Conservation (phyloP, 2,888 invertebrate genomes). For the Scaptomyza tumidula region DNA sequence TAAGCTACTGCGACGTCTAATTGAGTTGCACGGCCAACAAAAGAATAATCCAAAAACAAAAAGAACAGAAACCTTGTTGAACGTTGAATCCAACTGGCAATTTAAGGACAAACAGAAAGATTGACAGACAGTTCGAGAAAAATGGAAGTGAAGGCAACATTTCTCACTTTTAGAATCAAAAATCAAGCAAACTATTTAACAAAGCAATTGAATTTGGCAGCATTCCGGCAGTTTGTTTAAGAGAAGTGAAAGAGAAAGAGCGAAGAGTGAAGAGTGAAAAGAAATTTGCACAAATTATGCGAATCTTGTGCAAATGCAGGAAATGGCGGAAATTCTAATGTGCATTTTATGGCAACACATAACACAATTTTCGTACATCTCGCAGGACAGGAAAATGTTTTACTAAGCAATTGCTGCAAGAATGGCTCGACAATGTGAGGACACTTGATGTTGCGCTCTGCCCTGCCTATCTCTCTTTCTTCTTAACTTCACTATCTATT, state of each 20-base stretch:
- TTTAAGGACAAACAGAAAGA: constrained; percentile 24
- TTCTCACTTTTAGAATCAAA: not conserved
- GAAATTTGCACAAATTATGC: constrained; percentile 39
- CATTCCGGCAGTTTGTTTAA: constrained; percentile 35
- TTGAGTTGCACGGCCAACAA: constrained; percentile 47
- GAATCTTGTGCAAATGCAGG: constrained; percentile 17
- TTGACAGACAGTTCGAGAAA: not conserved
- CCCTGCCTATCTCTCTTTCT: not conserved
- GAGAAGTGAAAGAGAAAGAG: constrained; percentile 7
- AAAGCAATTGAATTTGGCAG: constrained; percentile 42
- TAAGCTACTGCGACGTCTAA: constrained; percentile 44
- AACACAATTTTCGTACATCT: constrained; percentile 44
- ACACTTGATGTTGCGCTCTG: constrained; percentile 33
- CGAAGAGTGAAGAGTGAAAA: not conserved
- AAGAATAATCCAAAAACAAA: constrained; percentile 3
- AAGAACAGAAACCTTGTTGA: not conserved
- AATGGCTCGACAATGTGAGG: constrained; percentile 32
- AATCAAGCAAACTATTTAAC: not conserved
- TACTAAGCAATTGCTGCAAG: constrained; percentile 28
- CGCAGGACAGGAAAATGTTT: constrained; percentile 54
- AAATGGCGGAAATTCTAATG: constrained; percentile 67
- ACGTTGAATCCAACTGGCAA: constrained; percentile 37
- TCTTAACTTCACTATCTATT: constrained; percentile 8
- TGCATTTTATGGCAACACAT: constrained; percentile 74
- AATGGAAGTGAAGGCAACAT: not conserved